Conservation (phyloP, 1,140 invertebrate species). For the Holotrichia oblita region DNA sequence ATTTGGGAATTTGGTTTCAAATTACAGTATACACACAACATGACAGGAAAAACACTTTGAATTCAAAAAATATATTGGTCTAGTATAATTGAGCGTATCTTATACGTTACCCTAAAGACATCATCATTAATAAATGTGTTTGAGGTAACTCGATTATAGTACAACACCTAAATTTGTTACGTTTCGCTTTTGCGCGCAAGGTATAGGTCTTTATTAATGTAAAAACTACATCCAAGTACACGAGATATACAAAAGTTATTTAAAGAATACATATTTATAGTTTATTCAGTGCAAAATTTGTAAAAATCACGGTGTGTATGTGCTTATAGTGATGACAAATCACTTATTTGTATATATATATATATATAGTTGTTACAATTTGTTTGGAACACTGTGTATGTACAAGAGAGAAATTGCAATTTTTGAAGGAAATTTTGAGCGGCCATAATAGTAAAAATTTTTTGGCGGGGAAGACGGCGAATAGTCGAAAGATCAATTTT, state of each 20-base stretch:
- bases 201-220: too few relatives aligned
- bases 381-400: not conserved
- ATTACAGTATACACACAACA: not conserved
- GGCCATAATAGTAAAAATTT: not conserved
- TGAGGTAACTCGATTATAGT: not conserved
- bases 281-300: not conserved
- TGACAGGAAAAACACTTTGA: not conserved
- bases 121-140: not conserved
- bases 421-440: not conserved
- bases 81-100: conserved; percentile 20
- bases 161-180: conserved; percentile 1
- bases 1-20: not conserved
- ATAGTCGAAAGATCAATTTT: too few relatives aligned
- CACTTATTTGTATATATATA: not conserved
- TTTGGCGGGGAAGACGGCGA: not conserved
- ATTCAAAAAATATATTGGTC: conserved; percentile 9
- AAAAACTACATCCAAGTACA: too few relatives aligned
- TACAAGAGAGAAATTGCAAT: too few relatives aligned
- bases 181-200: not conserved
- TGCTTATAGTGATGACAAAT: not conserved
- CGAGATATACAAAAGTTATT: too few relatives aligned
- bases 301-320: not conserved
- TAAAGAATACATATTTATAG: not conserved
- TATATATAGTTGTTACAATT: not conserved
- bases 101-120: not conserved